A percentile compares a stretch with the other conserved stretches of the same genome.
phyloP scores from a whole-genome alignment of 1,140 invertebrate genomes.

The Nautilus pompilius region DNA sequence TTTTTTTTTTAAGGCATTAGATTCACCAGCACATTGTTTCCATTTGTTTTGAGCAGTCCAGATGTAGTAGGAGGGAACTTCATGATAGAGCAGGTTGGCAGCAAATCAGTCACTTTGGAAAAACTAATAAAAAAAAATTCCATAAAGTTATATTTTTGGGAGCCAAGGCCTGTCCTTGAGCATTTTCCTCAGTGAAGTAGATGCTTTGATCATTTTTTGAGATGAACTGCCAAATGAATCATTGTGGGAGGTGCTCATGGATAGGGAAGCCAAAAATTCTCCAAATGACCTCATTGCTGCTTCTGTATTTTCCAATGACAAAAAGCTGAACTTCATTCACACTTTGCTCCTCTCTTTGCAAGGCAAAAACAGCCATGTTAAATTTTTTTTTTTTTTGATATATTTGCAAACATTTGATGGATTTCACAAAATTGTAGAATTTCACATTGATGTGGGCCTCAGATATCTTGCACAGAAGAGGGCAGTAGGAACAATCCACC shows the following conservation, averaged over 20 bases:
- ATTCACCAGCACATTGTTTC: too few relatives aligned
- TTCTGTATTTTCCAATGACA: background rate
- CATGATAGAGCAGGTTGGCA: background rate
- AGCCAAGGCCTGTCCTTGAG: background rate
- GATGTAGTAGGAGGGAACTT: background rate
- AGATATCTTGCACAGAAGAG: background rate
- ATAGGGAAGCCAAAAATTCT: too few relatives aligned
- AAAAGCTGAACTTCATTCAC: background rate
- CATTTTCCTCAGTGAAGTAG: background rate
- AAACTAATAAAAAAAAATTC: background rate
- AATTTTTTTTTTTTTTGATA: background rate
- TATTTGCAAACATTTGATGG: background rate
- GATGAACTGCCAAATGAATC: background rate
- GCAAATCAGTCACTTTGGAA: background rate
- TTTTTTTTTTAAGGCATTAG: too few relatives aligned
- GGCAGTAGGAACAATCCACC: background rate
- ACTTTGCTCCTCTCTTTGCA: background rate
- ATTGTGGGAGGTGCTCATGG: too few relatives aligned
- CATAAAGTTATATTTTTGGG: background rate
- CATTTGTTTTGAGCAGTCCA: background rate
- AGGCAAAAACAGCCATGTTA: background rate
- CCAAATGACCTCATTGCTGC: background rate
- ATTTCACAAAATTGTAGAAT: background rate
- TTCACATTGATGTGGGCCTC: background rate
- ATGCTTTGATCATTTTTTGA: background rate